Base-by-base conservation (phyloP, 2,113 vertebrate species). In the Gallinago undulata region DNA sequence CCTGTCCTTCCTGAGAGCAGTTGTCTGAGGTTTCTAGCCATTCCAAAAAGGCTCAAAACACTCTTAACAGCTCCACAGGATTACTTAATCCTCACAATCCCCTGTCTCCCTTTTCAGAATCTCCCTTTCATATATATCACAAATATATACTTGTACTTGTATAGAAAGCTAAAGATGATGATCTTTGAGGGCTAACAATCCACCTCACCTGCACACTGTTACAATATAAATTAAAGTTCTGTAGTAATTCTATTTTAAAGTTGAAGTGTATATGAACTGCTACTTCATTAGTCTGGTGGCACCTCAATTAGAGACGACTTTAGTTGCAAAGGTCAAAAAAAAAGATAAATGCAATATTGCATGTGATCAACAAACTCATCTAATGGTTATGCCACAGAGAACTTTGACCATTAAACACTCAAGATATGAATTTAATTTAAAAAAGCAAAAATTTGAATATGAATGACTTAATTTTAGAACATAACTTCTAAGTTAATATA, bases 131-230 rank as follows among this genome's bases (percentile, higher is more conserved):
- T 43, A 43, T 43, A 43, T 43, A 16, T 43, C 41, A 43, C 41
- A 43, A 43, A 43, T 43, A 23, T 1, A 6, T 62, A 18, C 31
- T 17, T 35, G 11, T 37, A 9, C 19, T 66, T 50, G 3, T 59
- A 57, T 3, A 62, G 31, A 39, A 63, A 50, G 43, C 33, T 39
- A 67, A 50, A n/a, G 12, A 39, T 8, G 19, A 64, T 19, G 10
- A 9, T n/a, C 19, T 33, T 27, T 37, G 22, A 75, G 28, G 19
- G 68, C 39, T 30, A 69, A 70, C 10, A 39, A 47, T 28, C 9
- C 2, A 17, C 17, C 4, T 5, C 5, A 5, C 1, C 13, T 13
- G 8, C 19, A 24, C 21, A 27, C 6, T n/a, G 22, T 30, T 63
- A 33, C 4, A 48, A 22, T 55, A 33, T 22, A 55, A 53, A 53